Evolutionary conservation across 2,797 vertebrate genomes (phyloP).

Genomic region (Bradypodion ventrale): DNA sequence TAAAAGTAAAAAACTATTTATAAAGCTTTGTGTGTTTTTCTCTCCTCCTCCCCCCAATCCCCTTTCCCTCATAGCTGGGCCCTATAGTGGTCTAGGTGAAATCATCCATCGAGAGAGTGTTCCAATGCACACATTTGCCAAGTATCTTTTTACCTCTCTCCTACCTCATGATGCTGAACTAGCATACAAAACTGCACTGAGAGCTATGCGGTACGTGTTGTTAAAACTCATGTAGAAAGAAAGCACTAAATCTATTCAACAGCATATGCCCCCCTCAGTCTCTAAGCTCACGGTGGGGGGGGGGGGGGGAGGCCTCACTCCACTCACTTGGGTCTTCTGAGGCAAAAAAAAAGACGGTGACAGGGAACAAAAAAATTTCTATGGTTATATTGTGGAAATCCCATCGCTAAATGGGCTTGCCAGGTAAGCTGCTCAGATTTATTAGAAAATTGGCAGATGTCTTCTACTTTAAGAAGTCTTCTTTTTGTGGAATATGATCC

Average conservation of each 20-base stretch:
- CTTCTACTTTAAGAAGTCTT: neutral
- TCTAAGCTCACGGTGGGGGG: neutral
- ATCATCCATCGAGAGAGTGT: conserved; percentile 94
- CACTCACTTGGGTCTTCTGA: neutral
- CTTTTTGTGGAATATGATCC: neutral
- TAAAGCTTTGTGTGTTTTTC: conserved; percentile 37
- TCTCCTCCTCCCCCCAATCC: neutral
- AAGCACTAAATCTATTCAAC: neutral
- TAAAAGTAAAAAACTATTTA: neutral
- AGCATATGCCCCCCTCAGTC: neutral
- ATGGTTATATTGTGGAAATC: neutral
- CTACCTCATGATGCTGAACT: conserved; percentile 98
- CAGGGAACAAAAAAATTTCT: neutral
- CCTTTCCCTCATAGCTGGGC: conserved; percentile 83
- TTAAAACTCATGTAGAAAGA: conserved; percentile 4
- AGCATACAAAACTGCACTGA: conserved; percentile 97
- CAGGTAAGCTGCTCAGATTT: conserved; percentile 11
- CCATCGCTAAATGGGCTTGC: neutral
- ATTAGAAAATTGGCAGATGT: neutral
- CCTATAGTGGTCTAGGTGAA: conserved; percentile 96
- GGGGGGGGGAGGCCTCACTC: neutral
- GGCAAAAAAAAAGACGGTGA: conserved; percentile 5
- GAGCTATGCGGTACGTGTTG: conserved; percentile 94
- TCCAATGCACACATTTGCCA: conserved; percentile 99
- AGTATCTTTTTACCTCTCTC: conserved; percentile 97